Evolutionary conservation across 2,797 vertebrate genomes (phyloP).

Genomic region (Pseudocheirus occidentalis): DNA sequence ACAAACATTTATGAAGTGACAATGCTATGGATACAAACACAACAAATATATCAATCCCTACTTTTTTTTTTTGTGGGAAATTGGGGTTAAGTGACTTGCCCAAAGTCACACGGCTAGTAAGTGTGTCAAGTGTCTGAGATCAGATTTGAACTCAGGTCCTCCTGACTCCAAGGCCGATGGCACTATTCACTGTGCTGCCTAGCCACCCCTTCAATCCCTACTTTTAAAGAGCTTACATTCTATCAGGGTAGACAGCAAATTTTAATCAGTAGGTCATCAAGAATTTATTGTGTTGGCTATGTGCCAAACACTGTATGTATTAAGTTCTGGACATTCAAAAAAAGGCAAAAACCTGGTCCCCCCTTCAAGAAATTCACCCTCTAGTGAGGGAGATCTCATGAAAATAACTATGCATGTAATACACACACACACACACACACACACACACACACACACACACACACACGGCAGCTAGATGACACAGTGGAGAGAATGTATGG

Average conservation of each 20-base stretch:
- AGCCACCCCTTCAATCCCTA: background rate
- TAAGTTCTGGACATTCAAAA: background rate
- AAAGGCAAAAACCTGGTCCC: background rate
- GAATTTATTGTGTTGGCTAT: background rate
- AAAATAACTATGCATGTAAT: background rate
- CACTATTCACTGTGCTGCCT: too few species aligned
- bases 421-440: background rate
- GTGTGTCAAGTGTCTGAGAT: too few species aligned
- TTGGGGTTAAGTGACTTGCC: too few species aligned
- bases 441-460: background rate
- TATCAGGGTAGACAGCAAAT: background rate
- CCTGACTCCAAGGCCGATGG: too few species aligned
- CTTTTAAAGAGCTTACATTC: slow-evolving; percentile 1
- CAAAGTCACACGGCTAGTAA: too few species aligned
- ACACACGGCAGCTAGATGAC: background rate
- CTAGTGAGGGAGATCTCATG: background rate
- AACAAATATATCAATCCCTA: background rate
- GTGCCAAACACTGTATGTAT: background rate
- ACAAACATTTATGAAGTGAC: background rate
- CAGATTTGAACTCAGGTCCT: too few species aligned
- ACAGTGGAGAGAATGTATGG: background rate
- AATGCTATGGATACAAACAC: background rate
- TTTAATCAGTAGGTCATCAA: background rate
- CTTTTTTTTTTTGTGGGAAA: too few species aligned
- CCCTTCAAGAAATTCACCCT: background rate